These are phyloP conservation scores for Crossaster papposus DNA, from an alignment of 53 echinoderm and acorn worm species.

Conservation along the genomic window DNA sequence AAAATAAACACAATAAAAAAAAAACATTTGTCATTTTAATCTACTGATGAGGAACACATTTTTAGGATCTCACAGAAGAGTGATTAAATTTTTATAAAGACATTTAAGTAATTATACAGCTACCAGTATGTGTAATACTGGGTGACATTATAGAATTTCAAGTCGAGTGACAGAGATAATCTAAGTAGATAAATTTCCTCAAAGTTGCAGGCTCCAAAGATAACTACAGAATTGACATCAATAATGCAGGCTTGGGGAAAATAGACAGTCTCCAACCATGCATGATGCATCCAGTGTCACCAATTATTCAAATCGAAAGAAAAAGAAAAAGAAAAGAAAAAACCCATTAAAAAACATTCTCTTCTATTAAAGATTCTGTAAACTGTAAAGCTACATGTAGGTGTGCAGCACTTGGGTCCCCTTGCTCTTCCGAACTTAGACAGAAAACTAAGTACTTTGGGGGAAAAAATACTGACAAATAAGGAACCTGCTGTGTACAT, in stretches of 20 bases:
- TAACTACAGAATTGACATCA: not conserved
- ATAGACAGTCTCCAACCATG: not conserved
- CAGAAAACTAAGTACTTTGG: not conserved
- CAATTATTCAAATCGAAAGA: too few relatives aligned
- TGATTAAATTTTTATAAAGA: too few relatives aligned
- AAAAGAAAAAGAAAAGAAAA: too few relatives aligned
- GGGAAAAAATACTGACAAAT: not conserved
- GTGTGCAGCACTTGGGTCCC: not conserved
- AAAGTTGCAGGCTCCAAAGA: not conserved
- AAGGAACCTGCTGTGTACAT: not conserved
- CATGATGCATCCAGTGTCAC: not conserved
- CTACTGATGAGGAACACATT: too few relatives aligned
- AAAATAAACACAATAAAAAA: too few relatives aligned
- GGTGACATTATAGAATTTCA: too few relatives aligned
- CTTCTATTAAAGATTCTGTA: not conserved
- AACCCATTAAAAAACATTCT: not conserved
- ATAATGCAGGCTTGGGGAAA: not conserved
- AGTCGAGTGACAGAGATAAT: too few relatives aligned
- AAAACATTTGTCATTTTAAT: too few relatives aligned
- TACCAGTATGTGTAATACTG: too few relatives aligned
- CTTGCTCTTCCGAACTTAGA: slow-evolving; percentile 6
- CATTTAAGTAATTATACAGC: too few relatives aligned
- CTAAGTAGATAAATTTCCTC: not conserved
- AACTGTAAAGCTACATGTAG: slow-evolving; percentile 9
- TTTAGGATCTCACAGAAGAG: too few relatives aligned